Percentiles rank a stretch among this genome's conserved stretches.
These are phyloP conservation scores for Okapia johnstoni DNA, from an alignment of 2,113 vertebrate genomes.

Conservation along the genomic window DNA sequence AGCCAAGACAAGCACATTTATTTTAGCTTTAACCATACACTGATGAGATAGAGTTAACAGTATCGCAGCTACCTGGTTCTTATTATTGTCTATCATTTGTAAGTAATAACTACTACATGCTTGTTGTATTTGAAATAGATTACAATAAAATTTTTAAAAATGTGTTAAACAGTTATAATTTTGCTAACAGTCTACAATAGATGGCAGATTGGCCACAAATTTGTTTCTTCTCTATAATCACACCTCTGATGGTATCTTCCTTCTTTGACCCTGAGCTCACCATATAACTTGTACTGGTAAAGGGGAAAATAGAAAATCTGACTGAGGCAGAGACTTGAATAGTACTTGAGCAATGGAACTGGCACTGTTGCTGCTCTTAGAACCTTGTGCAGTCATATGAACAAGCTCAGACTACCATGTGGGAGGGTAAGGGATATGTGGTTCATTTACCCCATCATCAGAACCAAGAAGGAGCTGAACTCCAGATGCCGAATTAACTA, in stretches of 20 bases:
- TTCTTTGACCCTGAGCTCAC: not conserved
- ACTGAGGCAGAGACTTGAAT: not conserved
- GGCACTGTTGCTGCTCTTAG: not conserved
- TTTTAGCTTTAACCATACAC: not conserved
- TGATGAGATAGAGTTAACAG: not conserved
- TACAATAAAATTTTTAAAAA: not conserved
- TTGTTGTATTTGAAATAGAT: not conserved
- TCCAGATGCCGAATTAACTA: not conserved
- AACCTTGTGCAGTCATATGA: not conserved
- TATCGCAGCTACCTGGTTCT: not conserved
- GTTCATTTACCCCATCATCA: not conserved
- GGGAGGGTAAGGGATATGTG: not conserved
- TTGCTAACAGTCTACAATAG: not conserved
- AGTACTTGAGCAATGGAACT: not conserved
- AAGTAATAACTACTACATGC: not conserved
- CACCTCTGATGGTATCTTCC: not conserved
- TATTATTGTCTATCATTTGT: not conserved
- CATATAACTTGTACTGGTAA: not conserved
- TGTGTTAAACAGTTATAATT: not conserved
- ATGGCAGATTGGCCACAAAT: not conserved
- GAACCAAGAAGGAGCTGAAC: not conserved
- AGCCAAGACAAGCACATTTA: constrained; percentile 5
- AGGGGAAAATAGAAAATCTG: not conserved
- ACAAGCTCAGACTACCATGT: not conserved
- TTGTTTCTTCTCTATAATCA: not conserved